A percentile compares a stretch with the other conserved stretches of the same genome.
Evolutionary conservation across 2,113 vertebrate species (phyloP).

Genomic region (Dipodomys ordii): DNA sequence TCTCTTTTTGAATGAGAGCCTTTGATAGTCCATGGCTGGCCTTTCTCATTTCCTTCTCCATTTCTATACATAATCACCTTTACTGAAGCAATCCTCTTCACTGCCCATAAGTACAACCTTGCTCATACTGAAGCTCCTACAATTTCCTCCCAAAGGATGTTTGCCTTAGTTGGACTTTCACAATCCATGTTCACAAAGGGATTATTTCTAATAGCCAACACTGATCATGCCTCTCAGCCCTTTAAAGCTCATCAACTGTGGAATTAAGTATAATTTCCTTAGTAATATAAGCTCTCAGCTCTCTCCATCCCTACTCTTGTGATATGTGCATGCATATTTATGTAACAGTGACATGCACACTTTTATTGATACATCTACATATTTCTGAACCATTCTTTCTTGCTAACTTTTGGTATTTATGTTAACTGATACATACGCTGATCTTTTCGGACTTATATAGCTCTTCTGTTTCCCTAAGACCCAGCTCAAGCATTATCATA

Average conservation of each 20-base stretch:
- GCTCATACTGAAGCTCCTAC: not conserved
- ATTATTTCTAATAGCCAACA: conserved; percentile 8
- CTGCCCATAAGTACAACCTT: not conserved
- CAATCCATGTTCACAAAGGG: not conserved
- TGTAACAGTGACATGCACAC: not conserved
- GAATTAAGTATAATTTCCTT: not conserved
- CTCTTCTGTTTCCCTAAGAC: not conserved
- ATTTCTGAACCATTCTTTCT: not conserved
- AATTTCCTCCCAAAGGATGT: not conserved
- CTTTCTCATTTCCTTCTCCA: not conserved
- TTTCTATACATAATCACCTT: not conserved
- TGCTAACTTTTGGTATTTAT: not conserved
- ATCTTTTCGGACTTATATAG: not conserved
- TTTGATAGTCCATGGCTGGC: not conserved
- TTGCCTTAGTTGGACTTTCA: not conserved
- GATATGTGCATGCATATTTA: not conserved
- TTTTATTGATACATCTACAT: not conserved
- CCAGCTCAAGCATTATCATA: not conserved
- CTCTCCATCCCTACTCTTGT: not conserved
- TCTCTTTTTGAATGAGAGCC: not conserved
- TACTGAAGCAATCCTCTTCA: not conserved
- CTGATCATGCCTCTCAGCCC: not conserved
- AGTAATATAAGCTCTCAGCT: not conserved
- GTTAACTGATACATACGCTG: not conserved
- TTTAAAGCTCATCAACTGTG: not conserved